phyloP scores from a whole-genome alignment of 2,113 vertebrate genomes.

The Galbula dea region DNA sequence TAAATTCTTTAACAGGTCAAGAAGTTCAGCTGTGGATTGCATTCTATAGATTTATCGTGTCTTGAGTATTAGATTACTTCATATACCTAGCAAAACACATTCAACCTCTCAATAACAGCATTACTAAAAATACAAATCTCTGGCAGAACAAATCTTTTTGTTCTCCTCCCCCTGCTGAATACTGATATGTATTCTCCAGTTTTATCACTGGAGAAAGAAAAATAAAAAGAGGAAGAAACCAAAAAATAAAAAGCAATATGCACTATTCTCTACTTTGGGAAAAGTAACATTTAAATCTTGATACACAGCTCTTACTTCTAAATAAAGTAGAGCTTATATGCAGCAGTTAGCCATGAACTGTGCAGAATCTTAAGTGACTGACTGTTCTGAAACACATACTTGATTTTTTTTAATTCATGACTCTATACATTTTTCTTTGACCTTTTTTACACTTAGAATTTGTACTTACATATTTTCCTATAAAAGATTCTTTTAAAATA shows the following conservation, averaged over 20 bases:
- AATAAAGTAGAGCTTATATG: background rate
- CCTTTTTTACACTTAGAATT: background rate
- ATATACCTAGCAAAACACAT: background rate
- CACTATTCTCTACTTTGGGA: background rate
- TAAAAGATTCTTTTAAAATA: background rate
- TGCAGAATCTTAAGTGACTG: background rate
- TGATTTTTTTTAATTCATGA: background rate
- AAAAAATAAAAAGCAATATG: background rate
- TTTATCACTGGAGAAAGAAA: background rate
- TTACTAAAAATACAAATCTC: background rate
- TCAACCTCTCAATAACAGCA: background rate
- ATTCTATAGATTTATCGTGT: background rate
- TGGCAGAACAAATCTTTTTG: background rate
- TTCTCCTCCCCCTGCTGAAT: background rate
- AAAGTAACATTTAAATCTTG: background rate
- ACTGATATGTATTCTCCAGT: background rate
- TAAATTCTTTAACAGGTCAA: background rate
- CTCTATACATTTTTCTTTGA: background rate
- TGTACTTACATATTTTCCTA: background rate
- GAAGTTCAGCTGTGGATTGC: background rate
- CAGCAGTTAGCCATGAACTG: background rate
- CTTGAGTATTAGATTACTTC: background rate
- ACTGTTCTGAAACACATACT: background rate
- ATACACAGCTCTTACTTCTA: background rate
- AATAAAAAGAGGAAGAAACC: background rate